Base-by-base conservation (phyloP, 1,140 invertebrate genomes). In the Cotesia glomerata region DNA sequence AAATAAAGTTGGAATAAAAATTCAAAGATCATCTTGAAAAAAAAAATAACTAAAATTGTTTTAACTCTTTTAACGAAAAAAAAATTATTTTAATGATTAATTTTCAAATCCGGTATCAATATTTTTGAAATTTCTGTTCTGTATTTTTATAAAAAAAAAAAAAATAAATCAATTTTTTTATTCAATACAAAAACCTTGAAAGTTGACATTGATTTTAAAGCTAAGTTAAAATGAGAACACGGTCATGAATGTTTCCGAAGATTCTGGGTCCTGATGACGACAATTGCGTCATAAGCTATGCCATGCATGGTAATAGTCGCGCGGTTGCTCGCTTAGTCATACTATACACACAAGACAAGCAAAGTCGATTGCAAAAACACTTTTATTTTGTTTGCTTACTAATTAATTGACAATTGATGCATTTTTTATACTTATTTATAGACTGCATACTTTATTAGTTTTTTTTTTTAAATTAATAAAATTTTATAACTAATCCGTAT, bases 281-380 rank as follows among this genome's bases (percentile, higher is more conserved):
- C 51, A 65, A 69, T 83, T 80, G 79, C 82, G 83, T 85, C 84
- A 85, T 75, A 75, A 80, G 69, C 78, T 52, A 70, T 83, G 79
- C 84, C 84, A 74, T 84, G 80, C 82, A 84, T 80, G 82, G 82
- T 74, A 79, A 82, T 78, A 80, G 77, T 75, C 80, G 76, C 72
- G 51, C 69, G 59, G 54, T 56, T 36, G 36, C 34, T 49, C 71
- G 73, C 74, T 84, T 84, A 84, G 82, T 85, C 84, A 86, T 58
- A 45, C 64, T 84, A 86, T 58, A 45, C 64, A 52, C 11, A 7
- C 4, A 14, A 26, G n/a, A 61, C 39, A 39, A 39, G 39, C 39
- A 39, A 32, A 13, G 9, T 36, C 54, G 52, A 72, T 54, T 54
- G 62, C 49, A 36, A 65, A 54, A 65, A 39, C 9, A 65, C 5